Percentiles rank a stretch among this genome's conserved stretches.
Evolutionary conservation across 2,797 vertebrate genomes (phyloP).

Genomic region (Cyclopterus lumpus): DNA sequence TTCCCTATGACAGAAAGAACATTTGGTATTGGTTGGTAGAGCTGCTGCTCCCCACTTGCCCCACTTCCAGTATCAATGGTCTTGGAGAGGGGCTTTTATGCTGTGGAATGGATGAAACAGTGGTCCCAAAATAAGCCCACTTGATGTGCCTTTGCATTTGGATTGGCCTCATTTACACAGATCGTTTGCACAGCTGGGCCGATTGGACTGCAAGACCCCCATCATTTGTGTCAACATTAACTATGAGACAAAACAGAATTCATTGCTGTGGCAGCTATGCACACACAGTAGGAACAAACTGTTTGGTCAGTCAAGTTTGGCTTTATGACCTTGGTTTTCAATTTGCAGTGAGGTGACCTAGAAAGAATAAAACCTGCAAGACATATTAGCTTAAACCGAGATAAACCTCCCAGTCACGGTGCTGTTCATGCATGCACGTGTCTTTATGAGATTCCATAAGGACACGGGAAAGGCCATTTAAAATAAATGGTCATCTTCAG

Average conservation of each 20-base stretch:
- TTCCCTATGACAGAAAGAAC: slow-evolving; percentile 32
- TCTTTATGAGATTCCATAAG: slow-evolving; percentile 62
- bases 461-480: slow-evolving; percentile 47
- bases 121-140: slow-evolving; percentile 71
- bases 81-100: slow-evolving; percentile 61
- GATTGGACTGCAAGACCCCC: slow-evolving; percentile 63
- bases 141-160: slow-evolving; percentile 68
- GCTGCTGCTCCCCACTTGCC: slow-evolving; percentile 45
- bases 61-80: slow-evolving; percentile 52
- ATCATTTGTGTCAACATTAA: slow-evolving; percentile 74
- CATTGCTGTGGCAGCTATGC: slow-evolving; percentile 51
- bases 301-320: slow-evolving; percentile 26
- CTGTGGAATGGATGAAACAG: slow-evolving; percentile 70
- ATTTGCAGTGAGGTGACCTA: slow-evolving; percentile 42
- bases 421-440: slow-evolving; percentile 28
- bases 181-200: slow-evolving; percentile 77
- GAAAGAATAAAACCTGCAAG: slow-evolving; percentile 38
- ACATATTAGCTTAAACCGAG: slow-evolving; percentile 7
- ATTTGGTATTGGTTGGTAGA: slow-evolving; percentile 30
- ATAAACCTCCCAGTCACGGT: slow-evolving; percentile 29
- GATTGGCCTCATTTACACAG: slow-evolving; percentile 69
- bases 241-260: slow-evolving; percentile 48
- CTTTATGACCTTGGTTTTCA: slow-evolving; percentile 48
- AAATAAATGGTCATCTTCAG: slow-evolving; percentile 50
- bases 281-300: slow-evolving; percentile 21